Conservation (phyloP, 1,140 invertebrate species). For the Aphaenogaster floridana region DNA sequence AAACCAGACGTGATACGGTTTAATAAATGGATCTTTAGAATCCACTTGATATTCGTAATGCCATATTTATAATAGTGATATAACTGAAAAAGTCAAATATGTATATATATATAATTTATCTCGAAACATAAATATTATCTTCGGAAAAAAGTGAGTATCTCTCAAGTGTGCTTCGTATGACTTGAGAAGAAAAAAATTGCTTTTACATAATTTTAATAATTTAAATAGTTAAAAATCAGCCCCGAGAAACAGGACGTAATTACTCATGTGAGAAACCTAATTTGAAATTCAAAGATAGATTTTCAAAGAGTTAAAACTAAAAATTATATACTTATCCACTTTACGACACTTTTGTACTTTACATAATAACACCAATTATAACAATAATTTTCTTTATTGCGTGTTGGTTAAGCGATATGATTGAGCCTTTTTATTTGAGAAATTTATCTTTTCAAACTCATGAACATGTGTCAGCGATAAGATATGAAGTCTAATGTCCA, state of each 20-base stretch:
- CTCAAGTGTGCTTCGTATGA: neutral
- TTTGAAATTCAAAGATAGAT: constrained; percentile 5
- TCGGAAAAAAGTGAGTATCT: neutral
- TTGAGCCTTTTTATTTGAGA: neutral
- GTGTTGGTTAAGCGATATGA: neutral
- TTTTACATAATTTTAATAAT: constrained; percentile 7
- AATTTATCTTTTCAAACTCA: neutral
- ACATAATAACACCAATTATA: neutral
- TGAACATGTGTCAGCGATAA: neutral
- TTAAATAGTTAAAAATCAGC: neutral
- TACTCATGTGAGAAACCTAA: neutral
- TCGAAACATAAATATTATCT: neutral
- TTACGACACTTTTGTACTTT: constrained; percentile 4
- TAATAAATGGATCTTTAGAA: neutral
- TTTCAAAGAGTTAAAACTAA: neutral
- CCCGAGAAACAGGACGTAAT: neutral
- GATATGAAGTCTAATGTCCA: neutral
- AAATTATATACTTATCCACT: neutral
- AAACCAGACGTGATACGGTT: neutral
- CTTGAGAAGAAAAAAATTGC: neutral
- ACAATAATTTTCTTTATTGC: constrained; percentile 1
- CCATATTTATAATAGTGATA: neutral
- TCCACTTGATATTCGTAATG: neutral
- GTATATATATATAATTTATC: neutral
- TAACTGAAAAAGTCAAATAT: neutral